These are phyloP conservation scores for Pagrus major DNA, from an alignment of 2,113 vertebrate species.

Conservation along the genomic window DNA sequence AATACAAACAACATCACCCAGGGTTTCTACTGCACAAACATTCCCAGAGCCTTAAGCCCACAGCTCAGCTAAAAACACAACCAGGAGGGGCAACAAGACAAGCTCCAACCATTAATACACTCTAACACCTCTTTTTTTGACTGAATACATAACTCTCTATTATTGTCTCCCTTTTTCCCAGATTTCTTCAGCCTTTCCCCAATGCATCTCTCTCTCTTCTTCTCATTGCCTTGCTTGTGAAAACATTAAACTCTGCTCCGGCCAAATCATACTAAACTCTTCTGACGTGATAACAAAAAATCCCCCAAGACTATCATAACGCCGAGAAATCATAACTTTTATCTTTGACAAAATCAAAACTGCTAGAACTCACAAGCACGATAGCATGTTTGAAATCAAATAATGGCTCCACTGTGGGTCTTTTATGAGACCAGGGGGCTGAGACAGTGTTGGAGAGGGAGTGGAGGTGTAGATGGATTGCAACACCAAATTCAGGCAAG, in stretches of 20 bases:
- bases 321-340: constrained; percentile 32
- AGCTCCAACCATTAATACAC: constrained; percentile 40
- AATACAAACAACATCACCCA: constrained; percentile 77
- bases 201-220: not conserved
- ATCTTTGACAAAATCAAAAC: constrained; percentile 36
- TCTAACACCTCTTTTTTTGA: constrained; percentile 12
- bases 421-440: not conserved
- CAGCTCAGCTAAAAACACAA: constrained; percentile 72
- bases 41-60: constrained; percentile 74
- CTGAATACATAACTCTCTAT: constrained; percentile 19
- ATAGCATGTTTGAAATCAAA: constrained; percentile 39
- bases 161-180: constrained; percentile 24
- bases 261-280: constrained; percentile 50
- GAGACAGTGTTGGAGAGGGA: constrained; percentile 13
- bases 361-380: constrained; percentile 15
- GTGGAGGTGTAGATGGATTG: constrained; percentile 19
- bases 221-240: constrained; percentile 7
- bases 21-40: constrained; percentile 74
- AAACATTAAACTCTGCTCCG: not conserved
- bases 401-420: constrained; percentile 7
- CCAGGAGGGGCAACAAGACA: constrained; percentile 27
- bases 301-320: constrained; percentile 23
- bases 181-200: constrained; percentile 37
- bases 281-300: constrained; percentile 32
- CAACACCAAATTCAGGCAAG: constrained; percentile 17